Evolutionary conservation across 2,113 vertebrate species (phyloP).

Genomic region (Ginglymostoma cirratum): DNA sequence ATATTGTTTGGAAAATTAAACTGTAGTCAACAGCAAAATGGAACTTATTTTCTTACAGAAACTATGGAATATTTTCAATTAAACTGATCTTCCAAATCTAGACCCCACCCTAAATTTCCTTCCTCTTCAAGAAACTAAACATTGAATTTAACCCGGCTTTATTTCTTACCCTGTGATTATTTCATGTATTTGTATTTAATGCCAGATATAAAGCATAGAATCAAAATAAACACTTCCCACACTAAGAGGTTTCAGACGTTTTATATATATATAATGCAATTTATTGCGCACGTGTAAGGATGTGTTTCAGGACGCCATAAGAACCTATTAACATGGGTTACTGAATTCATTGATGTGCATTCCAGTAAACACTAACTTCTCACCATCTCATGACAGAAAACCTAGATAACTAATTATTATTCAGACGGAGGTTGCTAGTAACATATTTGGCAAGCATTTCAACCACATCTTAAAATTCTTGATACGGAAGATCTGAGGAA

Average conservation of each 20-base stretch:
- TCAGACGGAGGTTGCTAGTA: slow-evolving; percentile 38
- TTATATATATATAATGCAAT: slow-evolving; percentile 31
- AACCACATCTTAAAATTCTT: slow-evolving; percentile 52
- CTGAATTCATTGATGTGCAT: slow-evolving; percentile 88
- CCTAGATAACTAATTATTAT: slow-evolving; percentile 38
- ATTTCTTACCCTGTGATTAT: not conserved
- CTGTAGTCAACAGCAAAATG: not conserved
- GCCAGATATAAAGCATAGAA: slow-evolving; percentile 8
- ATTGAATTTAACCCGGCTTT: slow-evolving; percentile 15
- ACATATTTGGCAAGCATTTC: slow-evolving; percentile 49
- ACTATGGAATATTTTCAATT: not conserved
- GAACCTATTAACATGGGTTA: slow-evolving; percentile 35
- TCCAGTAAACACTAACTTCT: slow-evolving; percentile 65
- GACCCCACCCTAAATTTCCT: not conserved
- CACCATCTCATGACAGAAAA: slow-evolving; percentile 58
- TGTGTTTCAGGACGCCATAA: slow-evolving; percentile 29
- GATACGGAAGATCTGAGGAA: slow-evolving; percentile 72
- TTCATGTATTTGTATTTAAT: slow-evolving; percentile 5
- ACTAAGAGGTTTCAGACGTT: slow-evolving; percentile 10
- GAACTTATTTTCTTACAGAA: not conserved
- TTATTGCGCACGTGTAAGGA: slow-evolving; percentile 36
- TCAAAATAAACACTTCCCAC: slow-evolving; percentile 28
- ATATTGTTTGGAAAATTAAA: not conserved
- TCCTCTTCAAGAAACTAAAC: slow-evolving; percentile 7
- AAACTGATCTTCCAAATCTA: not conserved